Conservation (phyloP, 2,797 vertebrate genomes). For the Chaetophractus vellerosus region DNA sequence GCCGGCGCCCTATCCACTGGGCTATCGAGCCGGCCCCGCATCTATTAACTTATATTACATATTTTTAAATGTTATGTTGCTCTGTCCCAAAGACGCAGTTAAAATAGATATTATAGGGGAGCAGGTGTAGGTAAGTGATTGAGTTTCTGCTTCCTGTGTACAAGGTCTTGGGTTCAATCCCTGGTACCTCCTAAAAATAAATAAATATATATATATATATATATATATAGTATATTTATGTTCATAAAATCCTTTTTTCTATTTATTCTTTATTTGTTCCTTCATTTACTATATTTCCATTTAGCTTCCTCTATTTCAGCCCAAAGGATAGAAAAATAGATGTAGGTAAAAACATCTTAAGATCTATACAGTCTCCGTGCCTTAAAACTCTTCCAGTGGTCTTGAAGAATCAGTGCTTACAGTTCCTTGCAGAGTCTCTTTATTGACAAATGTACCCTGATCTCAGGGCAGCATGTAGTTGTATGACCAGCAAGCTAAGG, state of each 20-base stretch:
- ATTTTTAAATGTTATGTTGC: conserved; percentile 4
- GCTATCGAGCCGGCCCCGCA: no score
- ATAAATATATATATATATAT: no score
- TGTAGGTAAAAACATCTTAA: background rate
- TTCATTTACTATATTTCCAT: background rate
- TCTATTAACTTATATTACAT: conserved; percentile 15
- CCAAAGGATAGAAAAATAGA: background rate
- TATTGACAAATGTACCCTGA: background rate
- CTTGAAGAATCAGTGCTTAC: background rate
- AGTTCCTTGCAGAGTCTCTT: background rate
- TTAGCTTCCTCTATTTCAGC: background rate
- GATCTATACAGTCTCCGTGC: background rate
- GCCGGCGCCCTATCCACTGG: no score
- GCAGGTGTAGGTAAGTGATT: background rate
- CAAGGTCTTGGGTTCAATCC: no score
- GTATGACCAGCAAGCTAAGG: background rate
- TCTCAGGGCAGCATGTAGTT: background rate
- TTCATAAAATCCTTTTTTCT: background rate
- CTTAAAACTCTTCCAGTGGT: background rate
- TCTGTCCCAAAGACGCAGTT: background rate
- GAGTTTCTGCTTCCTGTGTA: no score
- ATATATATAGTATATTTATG: background rate
- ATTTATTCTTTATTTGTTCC: background rate
- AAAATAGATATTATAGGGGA: background rate
- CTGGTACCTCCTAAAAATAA: no score